These are phyloP conservation scores for Pseudorhiza aurosa DNA, from an alignment of 30 jellyfish, hydroid and myxozoan genomes.

Conservation along the genomic window DNA sequence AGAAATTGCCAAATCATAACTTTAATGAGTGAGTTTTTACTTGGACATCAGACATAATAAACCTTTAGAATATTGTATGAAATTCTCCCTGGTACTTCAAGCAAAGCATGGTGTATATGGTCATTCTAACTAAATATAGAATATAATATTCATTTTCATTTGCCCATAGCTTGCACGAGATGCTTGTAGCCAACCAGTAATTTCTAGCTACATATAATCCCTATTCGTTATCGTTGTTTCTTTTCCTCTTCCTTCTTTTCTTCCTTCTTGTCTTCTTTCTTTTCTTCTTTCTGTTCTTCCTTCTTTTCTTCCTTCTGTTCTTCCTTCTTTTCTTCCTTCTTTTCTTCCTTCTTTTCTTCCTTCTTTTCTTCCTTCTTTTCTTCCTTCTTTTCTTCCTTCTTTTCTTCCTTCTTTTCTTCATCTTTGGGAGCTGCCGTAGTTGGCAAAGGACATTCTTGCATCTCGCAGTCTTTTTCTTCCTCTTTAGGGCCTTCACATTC, in stretches of 20 bases:
- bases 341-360: not conserved
- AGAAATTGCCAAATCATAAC: no score
- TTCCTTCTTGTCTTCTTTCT: constrained; percentile 3
- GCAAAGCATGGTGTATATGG: no score
- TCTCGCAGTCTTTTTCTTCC: constrained; percentile 20
- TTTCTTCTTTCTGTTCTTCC: constrained; percentile 7
- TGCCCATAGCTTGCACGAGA: no score
- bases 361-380: not conserved
- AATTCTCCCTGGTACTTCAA: no score
- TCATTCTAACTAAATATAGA: no score
- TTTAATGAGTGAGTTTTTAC: no score
- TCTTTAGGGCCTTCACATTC: constrained; percentile 45
- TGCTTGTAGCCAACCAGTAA: no score
- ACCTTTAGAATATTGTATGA: no score
- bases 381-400: not conserved
- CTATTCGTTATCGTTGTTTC: not conserved
- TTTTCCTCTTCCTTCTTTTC: constrained; percentile 18
- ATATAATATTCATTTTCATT: no score
- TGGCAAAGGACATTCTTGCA: constrained; percentile 38
- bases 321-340: constrained; percentile 4
- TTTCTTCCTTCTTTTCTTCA: not conserved
- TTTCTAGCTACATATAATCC: no score
- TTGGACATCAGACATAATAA: no score
- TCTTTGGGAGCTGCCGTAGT: constrained; percentile 1
- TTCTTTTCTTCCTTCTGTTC: not conserved